phyloP scores from a whole-genome alignment of 35 echinoderm and acorn worm species.

The Ptychodera flava region DNA sequence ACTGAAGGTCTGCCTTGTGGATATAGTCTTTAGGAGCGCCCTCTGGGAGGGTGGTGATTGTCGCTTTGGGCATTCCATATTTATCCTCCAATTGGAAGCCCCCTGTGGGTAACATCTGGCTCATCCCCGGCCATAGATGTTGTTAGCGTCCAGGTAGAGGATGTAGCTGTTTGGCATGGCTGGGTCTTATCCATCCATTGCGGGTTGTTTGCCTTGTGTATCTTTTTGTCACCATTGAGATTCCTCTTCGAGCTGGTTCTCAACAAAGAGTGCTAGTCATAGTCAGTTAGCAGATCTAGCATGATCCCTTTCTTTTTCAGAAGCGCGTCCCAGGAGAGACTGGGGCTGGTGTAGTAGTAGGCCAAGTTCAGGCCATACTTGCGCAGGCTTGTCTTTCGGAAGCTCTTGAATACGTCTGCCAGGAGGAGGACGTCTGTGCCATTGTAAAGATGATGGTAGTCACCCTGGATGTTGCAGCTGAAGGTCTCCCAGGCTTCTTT shows the following conservation, averaged over 20 bases:
- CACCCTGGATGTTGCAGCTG: not conserved
- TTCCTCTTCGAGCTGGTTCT: not conserved
- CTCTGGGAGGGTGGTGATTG: too few relatives aligned
- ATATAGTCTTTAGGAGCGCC: not conserved
- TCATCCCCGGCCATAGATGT: not conserved
- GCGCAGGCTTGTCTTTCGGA: not conserved
- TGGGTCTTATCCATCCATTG: not conserved
- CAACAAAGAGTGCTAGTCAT: not conserved
- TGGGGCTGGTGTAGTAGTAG: not conserved
- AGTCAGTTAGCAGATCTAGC: not conserved
- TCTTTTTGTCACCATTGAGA: not conserved
- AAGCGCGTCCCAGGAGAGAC: not conserved
- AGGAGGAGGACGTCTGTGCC: not conserved
- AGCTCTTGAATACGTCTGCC: not conserved
- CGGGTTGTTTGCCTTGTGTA: not conserved
- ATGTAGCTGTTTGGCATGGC: too few relatives aligned
- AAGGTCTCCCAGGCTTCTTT: not conserved
- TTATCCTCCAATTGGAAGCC: not conserved
- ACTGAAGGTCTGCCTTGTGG: not conserved
- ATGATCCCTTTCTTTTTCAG: not conserved
- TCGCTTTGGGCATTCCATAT: not conserved
- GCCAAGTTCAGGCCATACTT: not conserved
- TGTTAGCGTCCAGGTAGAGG: too few relatives aligned
- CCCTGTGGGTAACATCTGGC: not conserved
- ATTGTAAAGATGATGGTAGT: not conserved